phyloP scores from a whole-genome alignment of 2,888 invertebrate species.

The Cosmopolites sordidus region DNA sequence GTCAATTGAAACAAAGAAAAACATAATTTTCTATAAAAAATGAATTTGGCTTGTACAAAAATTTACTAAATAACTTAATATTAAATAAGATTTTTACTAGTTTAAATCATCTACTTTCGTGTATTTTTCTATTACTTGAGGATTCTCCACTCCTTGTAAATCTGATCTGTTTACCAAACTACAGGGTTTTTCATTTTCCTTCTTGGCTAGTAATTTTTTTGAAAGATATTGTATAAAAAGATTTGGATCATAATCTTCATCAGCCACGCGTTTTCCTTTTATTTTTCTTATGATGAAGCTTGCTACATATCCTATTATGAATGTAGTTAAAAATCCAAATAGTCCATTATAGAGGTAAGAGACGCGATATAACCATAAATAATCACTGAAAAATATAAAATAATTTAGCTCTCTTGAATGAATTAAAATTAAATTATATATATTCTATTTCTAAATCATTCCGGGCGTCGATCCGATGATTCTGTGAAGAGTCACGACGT shows the following conservation, averaged over 20 bases:
- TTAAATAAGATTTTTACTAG: neutral
- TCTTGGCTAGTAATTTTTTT: conserved; percentile 39
- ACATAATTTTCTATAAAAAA: too few relatives aligned
- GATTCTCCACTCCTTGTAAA: neutral
- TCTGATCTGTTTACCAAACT: neutral
- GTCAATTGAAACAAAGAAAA: too few relatives aligned
- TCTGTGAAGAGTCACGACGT: too few relatives aligned
- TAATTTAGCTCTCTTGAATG: neutral
- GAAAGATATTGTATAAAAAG: conserved; percentile 58
- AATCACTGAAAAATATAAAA: conserved; percentile 36
- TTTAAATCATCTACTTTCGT: conserved; percentile 1
- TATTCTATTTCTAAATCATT: too few relatives aligned
- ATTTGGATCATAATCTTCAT: conserved; percentile 50
- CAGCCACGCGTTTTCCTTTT: conserved; percentile 38
- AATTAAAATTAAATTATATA: neutral
- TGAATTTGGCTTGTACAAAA: neutral
- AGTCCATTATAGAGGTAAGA: conserved; percentile 71
- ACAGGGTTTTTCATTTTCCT: conserved; percentile 6
- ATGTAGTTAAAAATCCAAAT: conserved; percentile 51
- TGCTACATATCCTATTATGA: conserved; percentile 52
- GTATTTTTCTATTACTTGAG: neutral
- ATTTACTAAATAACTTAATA: neutral
- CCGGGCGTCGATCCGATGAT: too few relatives aligned
- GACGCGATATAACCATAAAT: conserved; percentile 64
- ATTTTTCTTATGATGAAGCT: conserved; percentile 49